These are phyloP conservation scores for Chrysogorgia sp. DNA, from an alignment of 92 coral and sea anemone species.

Conservation along the genomic window DNA sequence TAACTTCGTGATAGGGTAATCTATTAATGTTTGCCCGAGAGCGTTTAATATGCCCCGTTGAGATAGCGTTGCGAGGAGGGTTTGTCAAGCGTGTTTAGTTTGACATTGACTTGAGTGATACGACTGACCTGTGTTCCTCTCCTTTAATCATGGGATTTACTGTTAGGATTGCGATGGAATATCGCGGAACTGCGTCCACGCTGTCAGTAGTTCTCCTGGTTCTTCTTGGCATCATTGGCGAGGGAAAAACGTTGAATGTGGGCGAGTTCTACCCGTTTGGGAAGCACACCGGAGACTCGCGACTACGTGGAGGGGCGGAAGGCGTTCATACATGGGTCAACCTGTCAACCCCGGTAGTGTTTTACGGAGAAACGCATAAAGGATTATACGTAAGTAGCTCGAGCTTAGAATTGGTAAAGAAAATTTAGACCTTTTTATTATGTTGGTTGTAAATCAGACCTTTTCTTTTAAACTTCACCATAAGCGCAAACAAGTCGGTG, in stretches of 20 bases:
- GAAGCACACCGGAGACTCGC: constrained; percentile 48
- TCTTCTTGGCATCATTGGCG: constrained; percentile 47
- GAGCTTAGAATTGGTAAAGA: no score
- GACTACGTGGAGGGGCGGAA: constrained; percentile 26
- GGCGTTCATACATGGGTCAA: constrained; percentile 48
- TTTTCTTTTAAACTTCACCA: no score
- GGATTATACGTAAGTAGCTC: constrained; percentile 68
- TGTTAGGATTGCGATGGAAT: not conserved
- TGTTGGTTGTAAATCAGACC: no score
- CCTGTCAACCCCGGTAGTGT: constrained; percentile 54
- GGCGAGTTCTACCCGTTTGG: constrained; percentile 77
- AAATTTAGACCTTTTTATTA: no score
- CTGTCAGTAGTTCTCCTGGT: constrained; percentile 16
- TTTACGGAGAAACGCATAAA: constrained; percentile 55
- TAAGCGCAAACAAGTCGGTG: no score
- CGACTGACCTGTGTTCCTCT: not conserved
- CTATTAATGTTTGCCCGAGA: not conserved
- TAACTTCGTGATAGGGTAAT: not conserved
- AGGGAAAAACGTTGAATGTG: constrained; percentile 44
- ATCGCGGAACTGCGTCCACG: not conserved
- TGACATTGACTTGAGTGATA: no score
- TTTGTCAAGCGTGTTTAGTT: no score
- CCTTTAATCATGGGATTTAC: not conserved
- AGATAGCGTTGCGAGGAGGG: no score
- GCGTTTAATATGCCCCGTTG: no score